Conservation (phyloP, 2,888 invertebrate genomes). For the Kryphioiulus occultus region DNA sequence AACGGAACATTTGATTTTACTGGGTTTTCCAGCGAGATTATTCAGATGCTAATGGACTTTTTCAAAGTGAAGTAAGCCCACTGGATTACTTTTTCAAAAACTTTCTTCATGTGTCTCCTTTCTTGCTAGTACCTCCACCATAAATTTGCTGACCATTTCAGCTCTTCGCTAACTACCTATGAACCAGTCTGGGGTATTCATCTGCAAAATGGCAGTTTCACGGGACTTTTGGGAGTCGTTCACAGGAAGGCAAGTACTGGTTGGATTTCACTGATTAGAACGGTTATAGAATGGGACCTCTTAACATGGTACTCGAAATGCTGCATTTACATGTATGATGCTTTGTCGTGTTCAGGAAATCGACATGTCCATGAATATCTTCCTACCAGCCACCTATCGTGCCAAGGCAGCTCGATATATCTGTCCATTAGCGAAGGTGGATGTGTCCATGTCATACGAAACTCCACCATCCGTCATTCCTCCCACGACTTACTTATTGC, state of each 20-base stretch:
- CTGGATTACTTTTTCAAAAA: not conserved
- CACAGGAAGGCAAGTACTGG: not conserved
- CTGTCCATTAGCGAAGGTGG: slow-evolving; percentile 42
- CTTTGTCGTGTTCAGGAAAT: not conserved
- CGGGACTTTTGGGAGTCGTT: not conserved
- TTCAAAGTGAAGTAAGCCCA: not conserved
- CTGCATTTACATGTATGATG: not conserved
- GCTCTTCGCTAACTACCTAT: not conserved
- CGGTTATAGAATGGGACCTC: not conserved
- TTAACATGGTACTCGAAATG: no score
- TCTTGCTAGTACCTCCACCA: no score
- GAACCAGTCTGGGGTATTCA: not conserved
- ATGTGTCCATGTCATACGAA: slow-evolving; percentile 37
- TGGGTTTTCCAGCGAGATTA: not conserved
- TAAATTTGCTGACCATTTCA: not conserved
- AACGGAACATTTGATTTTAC: not conserved
- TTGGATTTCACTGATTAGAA: not conserved
- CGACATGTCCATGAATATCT: not conserved
- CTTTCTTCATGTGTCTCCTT: no score
- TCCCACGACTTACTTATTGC: slow-evolving; percentile 49
- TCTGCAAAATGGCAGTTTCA: slow-evolving; percentile 1
- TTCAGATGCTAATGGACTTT: not conserved
- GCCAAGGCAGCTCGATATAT: not conserved
- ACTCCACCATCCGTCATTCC: slow-evolving; percentile 27
- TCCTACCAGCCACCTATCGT: not conserved